Percentiles rank a stretch among this genome's conserved stretches.
Evolutionary conservation across 2,113 vertebrate genomes (phyloP).

Genomic region (Lycocorax pyrrhopterus): DNA sequence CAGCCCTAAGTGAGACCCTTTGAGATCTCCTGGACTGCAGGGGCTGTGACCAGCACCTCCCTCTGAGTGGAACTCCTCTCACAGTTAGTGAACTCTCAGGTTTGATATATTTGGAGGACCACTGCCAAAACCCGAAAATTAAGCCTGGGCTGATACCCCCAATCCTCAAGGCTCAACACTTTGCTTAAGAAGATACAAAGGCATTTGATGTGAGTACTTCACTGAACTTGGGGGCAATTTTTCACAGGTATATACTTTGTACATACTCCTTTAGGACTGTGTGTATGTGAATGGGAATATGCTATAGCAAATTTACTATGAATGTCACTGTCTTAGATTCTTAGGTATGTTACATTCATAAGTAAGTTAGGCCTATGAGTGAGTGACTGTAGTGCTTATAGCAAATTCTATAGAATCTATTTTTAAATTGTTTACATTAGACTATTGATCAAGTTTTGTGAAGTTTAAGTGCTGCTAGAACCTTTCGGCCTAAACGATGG

Average conservation of each 20-base stretch:
- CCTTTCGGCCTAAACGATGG: background rate
- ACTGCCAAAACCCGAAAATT: background rate
- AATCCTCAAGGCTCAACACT: background rate
- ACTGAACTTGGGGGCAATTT: background rate
- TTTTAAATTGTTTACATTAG: background rate
- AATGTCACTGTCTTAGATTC: background rate
- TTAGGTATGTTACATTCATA: background rate
- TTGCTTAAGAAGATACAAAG: background rate
- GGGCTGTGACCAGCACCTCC: background rate
- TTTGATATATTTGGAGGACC: fast-evolving
- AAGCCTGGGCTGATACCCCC: background rate
- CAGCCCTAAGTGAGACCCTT: background rate
- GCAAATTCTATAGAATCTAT: background rate
- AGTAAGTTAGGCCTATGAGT: background rate
- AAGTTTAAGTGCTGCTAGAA: background rate
- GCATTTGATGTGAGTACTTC: background rate
- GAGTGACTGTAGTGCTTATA: background rate
- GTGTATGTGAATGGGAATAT: background rate
- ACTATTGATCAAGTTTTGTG: background rate
- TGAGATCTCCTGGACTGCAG: background rate
- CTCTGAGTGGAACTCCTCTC: background rate
- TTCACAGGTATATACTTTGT: background rate
- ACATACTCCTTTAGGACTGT: background rate
- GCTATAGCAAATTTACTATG: background rate
- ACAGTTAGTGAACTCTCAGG: background rate